Conservation (phyloP, 2,888 invertebrate species). For the Chydorus sphaericus region DNA sequence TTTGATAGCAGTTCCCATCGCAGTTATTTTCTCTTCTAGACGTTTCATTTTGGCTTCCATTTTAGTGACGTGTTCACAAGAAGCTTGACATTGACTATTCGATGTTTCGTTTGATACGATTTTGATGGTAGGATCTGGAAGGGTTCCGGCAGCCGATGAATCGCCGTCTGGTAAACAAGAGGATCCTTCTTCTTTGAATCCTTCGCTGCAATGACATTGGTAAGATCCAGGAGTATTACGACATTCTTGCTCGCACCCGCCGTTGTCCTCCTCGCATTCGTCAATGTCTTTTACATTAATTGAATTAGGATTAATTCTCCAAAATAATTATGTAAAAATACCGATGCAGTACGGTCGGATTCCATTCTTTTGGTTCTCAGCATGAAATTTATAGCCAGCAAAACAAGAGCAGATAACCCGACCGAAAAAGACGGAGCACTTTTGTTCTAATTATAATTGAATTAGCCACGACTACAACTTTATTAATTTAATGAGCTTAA, state of each 20-base stretch:
- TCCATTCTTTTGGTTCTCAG: conserved; percentile 40
- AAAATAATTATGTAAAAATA: conserved; percentile 32
- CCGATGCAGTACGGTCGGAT: conserved; percentile 47
- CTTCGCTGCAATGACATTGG: conserved; percentile 42
- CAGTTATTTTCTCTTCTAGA: conserved; percentile 22
- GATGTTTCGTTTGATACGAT: neutral
- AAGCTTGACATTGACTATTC: conserved; percentile 3
- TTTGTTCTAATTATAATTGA: conserved; percentile 34
- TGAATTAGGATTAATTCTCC: conserved; percentile 29
- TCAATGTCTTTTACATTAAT: conserved; percentile 24
- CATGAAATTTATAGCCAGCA: conserved; percentile 43
- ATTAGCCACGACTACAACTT: neutral
- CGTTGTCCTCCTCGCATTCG: conserved; percentile 32
- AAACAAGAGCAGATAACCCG: conserved; percentile 49
- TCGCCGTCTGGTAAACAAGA: conserved; percentile 34
- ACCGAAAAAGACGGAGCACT: conserved; percentile 44
- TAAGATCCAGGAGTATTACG: conserved; percentile 43
- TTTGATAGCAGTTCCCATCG: conserved; percentile 37
- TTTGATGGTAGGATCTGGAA: conserved; percentile 11
- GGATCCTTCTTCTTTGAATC: conserved; percentile 39
- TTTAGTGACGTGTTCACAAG: conserved; percentile 31
- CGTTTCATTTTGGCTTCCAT: conserved; percentile 19
- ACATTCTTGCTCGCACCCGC: conserved; percentile 48
- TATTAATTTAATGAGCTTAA: neutral
- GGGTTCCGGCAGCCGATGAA: conserved; percentile 17